Evolutionary conservation across 2,113 vertebrate genomes (phyloP).

Genomic region (Atlantisia rogersi): DNA sequence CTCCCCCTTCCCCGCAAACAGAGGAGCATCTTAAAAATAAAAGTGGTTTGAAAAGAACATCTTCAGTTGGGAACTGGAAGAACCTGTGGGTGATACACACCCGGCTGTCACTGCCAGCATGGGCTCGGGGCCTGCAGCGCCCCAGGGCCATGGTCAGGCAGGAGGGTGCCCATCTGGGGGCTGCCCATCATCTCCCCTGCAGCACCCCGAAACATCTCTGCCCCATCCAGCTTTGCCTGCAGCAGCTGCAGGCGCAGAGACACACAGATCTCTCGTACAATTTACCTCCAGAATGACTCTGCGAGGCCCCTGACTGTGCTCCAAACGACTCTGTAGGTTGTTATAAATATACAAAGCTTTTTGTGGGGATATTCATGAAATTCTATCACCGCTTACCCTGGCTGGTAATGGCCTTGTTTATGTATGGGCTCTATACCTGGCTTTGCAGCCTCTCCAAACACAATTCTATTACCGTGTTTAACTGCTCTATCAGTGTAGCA

Average conservation of each 20-base stretch:
- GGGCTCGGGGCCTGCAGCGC: neutral
- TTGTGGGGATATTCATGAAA: conserved; percentile 64
- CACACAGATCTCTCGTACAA: neutral
- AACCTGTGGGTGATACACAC: accelerated
- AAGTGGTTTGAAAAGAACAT: neutral
- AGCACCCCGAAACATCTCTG: neutral
- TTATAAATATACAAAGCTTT: conserved; percentile 64
- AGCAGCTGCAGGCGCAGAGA: accelerated
- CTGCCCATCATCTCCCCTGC: neutral
- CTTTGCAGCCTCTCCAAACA: conserved; percentile 60
- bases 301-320: conserved; percentile 47
- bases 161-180: neutral
- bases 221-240: neutral
- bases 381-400: conserved; percentile 44
- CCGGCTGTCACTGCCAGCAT: neutral
- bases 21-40: neutral
- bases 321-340: conserved; percentile 25
- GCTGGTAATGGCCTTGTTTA: conserved; percentile 68
- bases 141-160: accelerated
- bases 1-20: neutral
- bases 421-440: conserved; percentile 50
- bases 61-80: neutral
- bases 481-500: conserved; percentile 54
- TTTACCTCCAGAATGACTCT: neutral
- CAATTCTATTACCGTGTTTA: conserved; percentile 45